Conservation (phyloP, 2,888 invertebrate species). For the Pseudococcus jackbeardsleyi region DNA sequence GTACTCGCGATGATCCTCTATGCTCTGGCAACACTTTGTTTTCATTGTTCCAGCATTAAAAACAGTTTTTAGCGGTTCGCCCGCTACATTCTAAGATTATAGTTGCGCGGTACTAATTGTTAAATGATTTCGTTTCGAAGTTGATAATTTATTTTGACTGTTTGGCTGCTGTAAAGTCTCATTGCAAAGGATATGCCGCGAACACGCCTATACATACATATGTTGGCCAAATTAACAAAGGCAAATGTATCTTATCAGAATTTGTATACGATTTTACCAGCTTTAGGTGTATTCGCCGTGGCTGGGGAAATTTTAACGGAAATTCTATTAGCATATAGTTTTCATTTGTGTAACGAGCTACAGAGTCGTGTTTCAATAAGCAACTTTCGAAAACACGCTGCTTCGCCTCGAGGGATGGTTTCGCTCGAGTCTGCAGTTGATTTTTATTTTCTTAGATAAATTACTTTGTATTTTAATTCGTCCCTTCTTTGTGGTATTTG, state of each 20-base stretch:
- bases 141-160: neutral
- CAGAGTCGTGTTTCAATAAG: neutral
- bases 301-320: neutral
- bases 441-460: slow-evolving; percentile 25
- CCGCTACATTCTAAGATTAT: neutral
- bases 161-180: neutral
- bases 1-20: neutral
- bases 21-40: neutral
- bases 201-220: neutral
- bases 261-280: neutral
- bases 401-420: neutral
- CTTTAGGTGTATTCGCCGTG: neutral
- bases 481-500: neutral
- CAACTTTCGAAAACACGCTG: neutral
- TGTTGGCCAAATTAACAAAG: slow-evolving; percentile 24
- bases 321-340: slow-evolving; percentile 19
- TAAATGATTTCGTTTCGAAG: slow-evolving; percentile 5
- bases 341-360: neutral
- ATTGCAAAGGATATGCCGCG: neutral
- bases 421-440: neutral
- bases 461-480: slow-evolving; percentile 19
- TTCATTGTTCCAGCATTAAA: neutral
- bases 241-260: neutral
- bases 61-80: neutral
- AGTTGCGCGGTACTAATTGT: neutral